Percentiles rank a stretch among this genome's conserved stretches.
phyloP scores from a whole-genome alignment of 1,140 invertebrate species.

The Drosophila takahashii region DNA sequence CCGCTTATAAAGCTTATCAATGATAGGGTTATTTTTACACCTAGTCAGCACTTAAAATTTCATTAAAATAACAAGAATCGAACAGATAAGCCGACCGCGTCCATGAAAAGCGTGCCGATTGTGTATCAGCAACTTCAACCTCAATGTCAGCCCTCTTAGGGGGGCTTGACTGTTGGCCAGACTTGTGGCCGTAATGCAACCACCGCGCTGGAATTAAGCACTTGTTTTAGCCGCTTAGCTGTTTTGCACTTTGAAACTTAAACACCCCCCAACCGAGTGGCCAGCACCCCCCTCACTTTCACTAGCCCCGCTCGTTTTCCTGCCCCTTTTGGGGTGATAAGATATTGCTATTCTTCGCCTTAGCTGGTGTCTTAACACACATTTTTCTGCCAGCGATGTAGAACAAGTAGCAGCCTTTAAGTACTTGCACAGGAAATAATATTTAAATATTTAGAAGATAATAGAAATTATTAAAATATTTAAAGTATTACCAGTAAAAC shows the following conservation, averaged over 20 bases:
- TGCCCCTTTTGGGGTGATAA: conserved; percentile 4
- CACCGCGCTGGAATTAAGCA: conserved; percentile 31
- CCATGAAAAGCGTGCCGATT: conserved; percentile 33
- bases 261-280: background rate
- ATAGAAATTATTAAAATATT: too few relatives aligned
- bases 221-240: conserved; percentile 35
- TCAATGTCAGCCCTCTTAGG: conserved; percentile 22
- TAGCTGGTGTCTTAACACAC: conserved; percentile 27
- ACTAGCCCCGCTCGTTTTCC: background rate
- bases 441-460: background rate
- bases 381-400: conserved; percentile 8
- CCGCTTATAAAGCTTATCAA: conserved; percentile 37
- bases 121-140: conserved; percentile 4
- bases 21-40: conserved; percentile 26
- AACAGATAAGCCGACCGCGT: conserved; percentile 8
- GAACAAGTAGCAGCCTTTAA: background rate
- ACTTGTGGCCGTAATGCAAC: background rate
- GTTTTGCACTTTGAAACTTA: conserved; percentile 25
- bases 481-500: too few relatives aligned
- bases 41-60: conserved; percentile 38
- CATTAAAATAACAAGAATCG: conserved; percentile 44
- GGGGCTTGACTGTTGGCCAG: conserved; percentile 31
- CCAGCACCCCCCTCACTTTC: conserved; percentile 5
- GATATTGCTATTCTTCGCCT: conserved; percentile 25
- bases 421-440: conserved; percentile 1